Conservation (phyloP, 2,797 vertebrate genomes). For the Holocentrus rufus region DNA sequence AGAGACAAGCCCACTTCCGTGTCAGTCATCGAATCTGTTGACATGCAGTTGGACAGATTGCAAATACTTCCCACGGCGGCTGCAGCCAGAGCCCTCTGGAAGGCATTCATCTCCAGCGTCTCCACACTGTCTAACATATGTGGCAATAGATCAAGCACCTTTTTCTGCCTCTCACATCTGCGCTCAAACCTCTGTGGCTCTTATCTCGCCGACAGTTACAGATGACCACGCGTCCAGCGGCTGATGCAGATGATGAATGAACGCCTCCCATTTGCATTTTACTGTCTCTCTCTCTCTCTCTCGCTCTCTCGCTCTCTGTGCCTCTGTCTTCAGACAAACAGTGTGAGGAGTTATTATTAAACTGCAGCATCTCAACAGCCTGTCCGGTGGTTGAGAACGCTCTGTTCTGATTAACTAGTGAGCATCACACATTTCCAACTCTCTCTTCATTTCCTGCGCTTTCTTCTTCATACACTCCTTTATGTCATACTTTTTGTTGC, state of each 20-base stretch:
- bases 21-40: conserved; percentile 39
- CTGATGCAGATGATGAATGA: conserved; percentile 68
- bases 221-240: conserved; percentile 67
- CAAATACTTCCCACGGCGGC: conserved; percentile 23
- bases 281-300: conserved; percentile 36
- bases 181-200: conserved; percentile 60
- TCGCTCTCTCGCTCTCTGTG: background rate
- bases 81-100: conserved; percentile 31
- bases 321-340: conserved; percentile 33
- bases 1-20: conserved; percentile 12
- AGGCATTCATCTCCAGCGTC: conserved; percentile 51
- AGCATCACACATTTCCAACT: conserved; percentile 43
- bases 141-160: conserved; percentile 71
- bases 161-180: conserved; percentile 68
- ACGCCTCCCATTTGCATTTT: conserved; percentile 16
- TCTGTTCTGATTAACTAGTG: conserved; percentile 57
- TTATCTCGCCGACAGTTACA: conserved; percentile 68
- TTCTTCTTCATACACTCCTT: conserved; percentile 41
- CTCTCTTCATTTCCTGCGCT: conserved; percentile 54
- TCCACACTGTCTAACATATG: conserved; percentile 59
- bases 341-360: conserved; percentile 62
- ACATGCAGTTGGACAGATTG: conserved; percentile 37
- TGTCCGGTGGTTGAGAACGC: conserved; percentile 45
- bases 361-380: conserved; percentile 35
- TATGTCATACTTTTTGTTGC: conserved; percentile 58